Base-by-base conservation (phyloP, 1,140 invertebrate genomes). In the Nasonia vitripennis region DNA sequence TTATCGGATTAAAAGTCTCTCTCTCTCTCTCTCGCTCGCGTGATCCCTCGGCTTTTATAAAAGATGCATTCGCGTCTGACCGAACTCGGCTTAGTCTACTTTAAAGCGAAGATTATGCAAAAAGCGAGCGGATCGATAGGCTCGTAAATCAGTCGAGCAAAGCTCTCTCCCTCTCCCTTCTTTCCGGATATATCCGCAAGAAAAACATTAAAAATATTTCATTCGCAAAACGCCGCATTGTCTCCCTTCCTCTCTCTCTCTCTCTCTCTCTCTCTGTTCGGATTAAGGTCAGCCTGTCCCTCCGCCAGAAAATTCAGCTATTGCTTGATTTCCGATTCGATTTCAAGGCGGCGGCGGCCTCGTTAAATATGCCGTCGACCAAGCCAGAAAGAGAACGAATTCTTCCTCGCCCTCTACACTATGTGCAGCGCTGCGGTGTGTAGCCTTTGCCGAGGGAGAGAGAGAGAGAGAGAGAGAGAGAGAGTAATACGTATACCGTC, bases 211-310 rank as follows among this genome's bases (percentile, higher is more conserved):
- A 71, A 84, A 84, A 78, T 84, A 71, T 84, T 83, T 78, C 68
- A 83, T 68, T 84, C 70, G 82, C 75, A 51, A 71, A 71, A 71
- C 41, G 10, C 9, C 41, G 6, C 67, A 78, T 84, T 84, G 82
- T 84, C 75, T 68, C 12, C 67, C 7, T 27, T 27, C 27, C 27
- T 27, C 27, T 27, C 27, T 27, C 1, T 27, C 0, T 27, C 27
- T 27, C 10, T 34, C 34, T 34, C 34, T 34, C 34, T 41, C 41
- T 7, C 41, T 41, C 1, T 41, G 7, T 41, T 51, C 7, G 81
- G 73, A 83, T 83, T 62, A 75, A 75, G 48, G 51, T 77, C 34
- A 34, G 70, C 20, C 34, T 78, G 48, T 48, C 27, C 48, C 9
- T 17, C 2, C 11, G 62, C 51, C n/a, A 62, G 48, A 78, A 78